phyloP scores from a whole-genome alignment of 1,140 invertebrate species.

The Meloidogyne hapla region DNA sequence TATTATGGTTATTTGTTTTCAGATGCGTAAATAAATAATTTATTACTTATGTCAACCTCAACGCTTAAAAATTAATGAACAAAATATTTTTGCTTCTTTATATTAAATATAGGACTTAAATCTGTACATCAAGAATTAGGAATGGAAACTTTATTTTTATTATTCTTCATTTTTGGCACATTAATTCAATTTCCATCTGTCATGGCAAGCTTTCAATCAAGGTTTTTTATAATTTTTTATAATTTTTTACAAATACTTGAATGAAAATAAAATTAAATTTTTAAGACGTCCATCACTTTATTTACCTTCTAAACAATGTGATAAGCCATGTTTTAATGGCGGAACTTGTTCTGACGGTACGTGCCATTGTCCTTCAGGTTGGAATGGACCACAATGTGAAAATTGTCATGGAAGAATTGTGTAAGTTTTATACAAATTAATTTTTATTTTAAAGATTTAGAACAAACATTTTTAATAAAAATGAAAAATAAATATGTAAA shows the following conservation, averaged over 20 bases:
- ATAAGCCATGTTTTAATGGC: conserved; percentile 59
- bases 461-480: too few species aligned
- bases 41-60: neutral
- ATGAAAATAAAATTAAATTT: neutral
- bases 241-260: neutral
- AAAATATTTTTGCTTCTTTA: conserved; percentile 2
- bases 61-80: neutral
- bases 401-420: conserved; percentile 55
- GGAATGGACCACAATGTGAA: conserved; percentile 60
- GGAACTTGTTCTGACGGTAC: conserved; percentile 50
- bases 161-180: neutral
- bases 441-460: too few species aligned
- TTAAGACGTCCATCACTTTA: neutral
- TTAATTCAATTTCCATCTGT: neutral
- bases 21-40: too few species aligned
- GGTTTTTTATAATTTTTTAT: conserved; percentile 19
- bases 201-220: conserved; percentile 33
- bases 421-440: conserved; percentile 34
- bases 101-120: neutral
- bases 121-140: neutral
- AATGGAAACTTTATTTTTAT: neutral
- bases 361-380: conserved; percentile 48
- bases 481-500: too few species aligned
- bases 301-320: conserved; percentile 48
- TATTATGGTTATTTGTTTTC: too few species aligned